phyloP scores from a whole-genome alignment of 1,140 invertebrate species.

The Charaxes varanes region DNA sequence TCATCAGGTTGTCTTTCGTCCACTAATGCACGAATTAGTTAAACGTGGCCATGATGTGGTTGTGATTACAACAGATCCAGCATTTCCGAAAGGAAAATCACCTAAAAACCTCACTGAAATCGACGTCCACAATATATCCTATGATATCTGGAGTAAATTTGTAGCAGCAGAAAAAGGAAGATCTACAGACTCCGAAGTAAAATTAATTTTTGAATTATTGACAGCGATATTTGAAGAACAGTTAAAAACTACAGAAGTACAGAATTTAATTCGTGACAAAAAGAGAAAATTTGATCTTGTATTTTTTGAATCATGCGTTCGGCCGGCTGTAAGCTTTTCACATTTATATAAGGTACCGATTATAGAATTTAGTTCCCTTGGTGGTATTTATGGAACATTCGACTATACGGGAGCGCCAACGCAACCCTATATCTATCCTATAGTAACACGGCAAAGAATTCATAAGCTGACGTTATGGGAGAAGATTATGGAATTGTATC shows the following conservation, averaged over 20 bases:
- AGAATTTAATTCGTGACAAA: constrained; percentile 20
- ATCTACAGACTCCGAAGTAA: constrained; percentile 6
- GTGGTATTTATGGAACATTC: constrained; percentile 17
- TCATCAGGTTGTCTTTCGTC: constrained; percentile 71
- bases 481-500: constrained; percentile 19
- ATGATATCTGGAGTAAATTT: constrained; percentile 20
- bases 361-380: constrained; percentile 35
- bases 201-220: constrained; percentile 9
- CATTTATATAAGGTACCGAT: constrained; percentile 36
- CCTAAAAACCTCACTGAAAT: constrained; percentile 39
- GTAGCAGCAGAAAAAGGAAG: constrained; percentile 16
- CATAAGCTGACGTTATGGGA: constrained; percentile 27
- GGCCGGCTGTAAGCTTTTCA: constrained; percentile 20
- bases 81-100: constrained; percentile 25
- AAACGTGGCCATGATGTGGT: constrained; percentile 68
- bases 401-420: constrained; percentile 22
- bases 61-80: constrained; percentile 42
- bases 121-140: constrained; percentile 37
- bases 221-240: constrained; percentile 20
- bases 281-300: constrained; percentile 29
- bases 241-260: constrained; percentile 18
- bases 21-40: constrained; percentile 49
- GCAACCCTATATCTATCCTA: constrained; percentile 28
- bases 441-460: constrained; percentile 11
- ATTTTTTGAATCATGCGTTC: constrained; percentile 26